phyloP scores from a whole-genome alignment of 2,113 vertebrate species.

The Chloroceryle aenea region DNA sequence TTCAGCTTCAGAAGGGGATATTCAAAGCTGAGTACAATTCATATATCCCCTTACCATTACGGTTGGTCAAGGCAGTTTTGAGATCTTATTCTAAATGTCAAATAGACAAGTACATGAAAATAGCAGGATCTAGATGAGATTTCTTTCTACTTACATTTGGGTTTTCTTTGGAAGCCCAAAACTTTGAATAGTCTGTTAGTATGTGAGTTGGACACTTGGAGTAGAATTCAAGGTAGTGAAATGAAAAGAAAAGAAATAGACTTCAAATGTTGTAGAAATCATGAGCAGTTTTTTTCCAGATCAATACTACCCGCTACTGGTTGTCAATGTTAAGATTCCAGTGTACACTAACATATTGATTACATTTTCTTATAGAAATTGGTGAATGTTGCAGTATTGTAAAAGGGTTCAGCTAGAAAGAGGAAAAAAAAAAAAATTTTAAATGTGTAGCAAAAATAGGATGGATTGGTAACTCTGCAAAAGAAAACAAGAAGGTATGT shows the following conservation, averaged over 20 bases:
- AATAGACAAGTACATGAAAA: not conserved
- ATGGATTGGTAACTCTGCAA: not conserved
- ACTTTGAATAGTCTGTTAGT: not conserved
- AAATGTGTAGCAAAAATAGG: not conserved
- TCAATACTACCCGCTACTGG: conserved; percentile 7
- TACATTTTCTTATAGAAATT: conserved; percentile 4
- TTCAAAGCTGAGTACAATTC: conserved; percentile 4
- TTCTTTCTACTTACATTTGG: conserved; percentile 5
- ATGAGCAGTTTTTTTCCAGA: not conserved
- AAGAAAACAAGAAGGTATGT: not conserved
- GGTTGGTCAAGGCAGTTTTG: conserved; percentile 10
- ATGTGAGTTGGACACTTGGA: not conserved
- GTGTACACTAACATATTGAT: not conserved
- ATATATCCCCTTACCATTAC: not conserved
- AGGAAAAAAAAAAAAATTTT: not conserved
- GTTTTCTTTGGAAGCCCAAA: conserved; percentile 16
- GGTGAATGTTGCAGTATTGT: not conserved
- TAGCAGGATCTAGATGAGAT: not conserved
- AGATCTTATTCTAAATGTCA: conserved; percentile 30
- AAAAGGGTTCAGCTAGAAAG: not conserved
- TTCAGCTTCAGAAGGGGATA: not conserved
- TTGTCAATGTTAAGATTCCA: conserved; percentile 31
- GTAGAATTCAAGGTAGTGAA: not conserved
- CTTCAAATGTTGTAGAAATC: conserved; percentile 18
- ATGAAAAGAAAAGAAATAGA: not conserved